These are phyloP conservation scores for Drosophila ambigua DNA, from an alignment of 1,140 invertebrate genomes.

Conservation along the genomic window DNA sequence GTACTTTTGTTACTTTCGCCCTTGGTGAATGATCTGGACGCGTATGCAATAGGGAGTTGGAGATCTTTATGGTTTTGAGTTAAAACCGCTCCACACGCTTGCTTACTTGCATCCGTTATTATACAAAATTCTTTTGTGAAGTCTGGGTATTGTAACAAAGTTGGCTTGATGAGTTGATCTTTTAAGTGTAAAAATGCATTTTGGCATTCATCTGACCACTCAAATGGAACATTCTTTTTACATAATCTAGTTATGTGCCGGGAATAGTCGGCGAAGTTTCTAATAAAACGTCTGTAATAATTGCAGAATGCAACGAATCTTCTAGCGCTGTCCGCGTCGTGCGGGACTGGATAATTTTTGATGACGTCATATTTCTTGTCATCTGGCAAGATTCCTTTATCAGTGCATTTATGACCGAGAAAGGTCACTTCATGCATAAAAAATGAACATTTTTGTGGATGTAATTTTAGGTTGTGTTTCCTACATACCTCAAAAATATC, in stretches of 20 bases:
- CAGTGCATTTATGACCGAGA: not conserved
- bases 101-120: conserved; percentile 7
- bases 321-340: not conserved
- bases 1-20: conserved; percentile 18
- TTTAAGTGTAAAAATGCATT: conserved; percentile 1
- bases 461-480: not conserved
- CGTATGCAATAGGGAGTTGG: conserved; percentile 17
- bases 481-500: too few species aligned
- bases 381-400: not conserved
- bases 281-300: too few species aligned
- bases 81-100: conserved; percentile 14
- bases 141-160: conserved; percentile 8
- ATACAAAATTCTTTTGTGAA: conserved; percentile 2
- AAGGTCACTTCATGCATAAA: not conserved
- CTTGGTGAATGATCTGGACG: conserved; percentile 8
- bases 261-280: too few species aligned
- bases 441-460: not conserved
- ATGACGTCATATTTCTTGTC: not conserved
- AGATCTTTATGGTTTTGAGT: conserved; percentile 9
- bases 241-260: not conserved
- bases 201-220: conserved; percentile 16
- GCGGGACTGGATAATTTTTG: not conserved
- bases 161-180: not conserved
- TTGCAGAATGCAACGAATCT: too few species aligned
- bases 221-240: conserved; percentile 6